Conservation (phyloP, 2,797 vertebrate genomes). For the Potorous gilbertii region DNA sequence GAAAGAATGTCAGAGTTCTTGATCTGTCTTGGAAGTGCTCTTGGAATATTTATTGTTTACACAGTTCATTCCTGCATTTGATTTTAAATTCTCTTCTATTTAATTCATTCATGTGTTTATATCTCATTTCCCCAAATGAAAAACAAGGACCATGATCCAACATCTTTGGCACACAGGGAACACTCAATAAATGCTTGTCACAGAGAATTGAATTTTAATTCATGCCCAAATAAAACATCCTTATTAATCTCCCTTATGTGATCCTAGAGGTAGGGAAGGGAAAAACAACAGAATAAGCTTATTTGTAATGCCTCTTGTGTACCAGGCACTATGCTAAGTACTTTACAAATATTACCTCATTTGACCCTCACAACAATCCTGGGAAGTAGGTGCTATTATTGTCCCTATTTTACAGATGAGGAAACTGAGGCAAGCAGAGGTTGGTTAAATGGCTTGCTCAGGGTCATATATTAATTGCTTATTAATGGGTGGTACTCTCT, state of each 20-base stretch:
- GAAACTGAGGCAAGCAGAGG: background rate
- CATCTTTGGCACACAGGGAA: background rate
- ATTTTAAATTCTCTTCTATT: constrained; percentile 27
- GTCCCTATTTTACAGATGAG: background rate
- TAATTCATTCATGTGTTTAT: constrained; percentile 54
- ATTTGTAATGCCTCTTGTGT: background rate
- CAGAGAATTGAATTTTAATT: constrained; percentile 43
- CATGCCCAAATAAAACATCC: constrained; percentile 37
- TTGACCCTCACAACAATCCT: background rate
- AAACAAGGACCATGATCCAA: constrained; percentile 39
- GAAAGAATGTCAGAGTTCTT: constrained; percentile 40
- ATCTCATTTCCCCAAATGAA: constrained; percentile 57
- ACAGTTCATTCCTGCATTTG: constrained; percentile 31
- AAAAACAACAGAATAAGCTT: background rate
- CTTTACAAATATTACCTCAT: background rate
- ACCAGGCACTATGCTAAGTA: background rate
- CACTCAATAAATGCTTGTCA: constrained; percentile 26
- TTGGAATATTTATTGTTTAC: constrained; percentile 57
- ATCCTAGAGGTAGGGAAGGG: background rate
- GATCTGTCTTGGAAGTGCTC: background rate
- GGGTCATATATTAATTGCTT: background rate
- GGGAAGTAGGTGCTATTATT: background rate
- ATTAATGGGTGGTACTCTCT: background rate
- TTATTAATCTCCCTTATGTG: background rate
- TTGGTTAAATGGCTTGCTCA: background rate